phyloP scores from a whole-genome alignment of 92 coral and sea anemone species.

The Blastomussa wellsi region DNA sequence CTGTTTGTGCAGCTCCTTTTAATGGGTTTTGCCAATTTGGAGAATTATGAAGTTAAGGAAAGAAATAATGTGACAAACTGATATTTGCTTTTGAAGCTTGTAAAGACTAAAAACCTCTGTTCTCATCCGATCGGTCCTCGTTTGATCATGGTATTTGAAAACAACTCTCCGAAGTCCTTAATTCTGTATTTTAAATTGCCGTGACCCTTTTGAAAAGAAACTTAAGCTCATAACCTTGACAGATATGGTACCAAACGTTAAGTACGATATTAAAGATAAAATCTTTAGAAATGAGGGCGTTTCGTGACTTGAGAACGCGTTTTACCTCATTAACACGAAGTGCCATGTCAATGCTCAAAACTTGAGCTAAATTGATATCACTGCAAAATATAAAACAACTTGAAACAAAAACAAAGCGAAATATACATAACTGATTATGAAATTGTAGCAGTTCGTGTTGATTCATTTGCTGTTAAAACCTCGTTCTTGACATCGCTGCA shows the following conservation, averaged over 20 bases:
- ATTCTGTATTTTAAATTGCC: neutral
- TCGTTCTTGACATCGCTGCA: neutral
- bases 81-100: slow-evolving; percentile 14
- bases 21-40: neutral
- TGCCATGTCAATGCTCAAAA: slow-evolving; percentile 1
- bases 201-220: slow-evolving; percentile 18
- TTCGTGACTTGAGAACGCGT: slow-evolving; percentile 15
- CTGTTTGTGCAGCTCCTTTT: neutral
- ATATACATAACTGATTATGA: neutral
- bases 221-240: neutral
- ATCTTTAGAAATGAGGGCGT: neutral
- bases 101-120: neutral
- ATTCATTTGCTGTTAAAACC: neutral
- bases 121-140: neutral
- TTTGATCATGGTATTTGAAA: neutral
- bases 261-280: slow-evolving; percentile 11
- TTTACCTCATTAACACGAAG: neutral
- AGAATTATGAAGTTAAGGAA: neutral
- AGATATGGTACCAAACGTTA: slow-evolving; percentile 1
- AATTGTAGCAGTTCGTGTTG: neutral
- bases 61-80: neutral
- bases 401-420: slow-evolving; percentile 21
- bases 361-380: slow-evolving; percentile 3
- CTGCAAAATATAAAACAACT: slow-evolving; percentile 15
- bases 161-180: neutral